Evolutionary conservation across 2,113 vertebrate species (phyloP).

Genomic region (Stictonetta naevosa): DNA sequence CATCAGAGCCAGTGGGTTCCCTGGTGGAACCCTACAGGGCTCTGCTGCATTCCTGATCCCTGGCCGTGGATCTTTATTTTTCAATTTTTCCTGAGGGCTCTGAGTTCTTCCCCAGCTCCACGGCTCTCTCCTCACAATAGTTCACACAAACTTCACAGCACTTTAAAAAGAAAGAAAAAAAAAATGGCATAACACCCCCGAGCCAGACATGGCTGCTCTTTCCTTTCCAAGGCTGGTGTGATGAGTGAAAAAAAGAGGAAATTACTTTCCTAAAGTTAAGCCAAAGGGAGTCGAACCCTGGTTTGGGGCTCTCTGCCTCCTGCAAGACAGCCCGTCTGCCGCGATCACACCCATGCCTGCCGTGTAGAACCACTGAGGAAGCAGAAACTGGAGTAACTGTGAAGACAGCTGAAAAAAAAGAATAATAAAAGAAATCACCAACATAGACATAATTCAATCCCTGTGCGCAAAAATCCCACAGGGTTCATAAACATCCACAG

Average conservation of each 20-base stretch:
- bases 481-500: background rate
- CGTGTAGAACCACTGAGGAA: background rate
- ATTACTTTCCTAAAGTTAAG: background rate
- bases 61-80: background rate
- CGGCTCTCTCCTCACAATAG: background rate
- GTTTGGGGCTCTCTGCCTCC: background rate
- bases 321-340: background rate
- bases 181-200: background rate
- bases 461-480: rapidly evolving
- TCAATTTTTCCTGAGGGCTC: background rate
- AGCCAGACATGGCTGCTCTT: too few relatives aligned
- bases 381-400: background rate
- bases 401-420: background rate
- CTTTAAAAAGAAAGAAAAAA: background rate
- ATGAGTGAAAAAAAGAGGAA: background rate
- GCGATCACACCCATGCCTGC: background rate
- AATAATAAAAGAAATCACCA: background rate
- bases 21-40: background rate
- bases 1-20: background rate
- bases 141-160: background rate
- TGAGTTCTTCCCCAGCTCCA: background rate
- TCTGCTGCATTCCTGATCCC: background rate
- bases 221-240: background rate
- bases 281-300: background rate
- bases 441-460: background rate